These are phyloP conservation scores for Ichneumoninae sp. DNA, from an alignment of 2,888 invertebrate genomes.

Conservation along the genomic window DNA sequence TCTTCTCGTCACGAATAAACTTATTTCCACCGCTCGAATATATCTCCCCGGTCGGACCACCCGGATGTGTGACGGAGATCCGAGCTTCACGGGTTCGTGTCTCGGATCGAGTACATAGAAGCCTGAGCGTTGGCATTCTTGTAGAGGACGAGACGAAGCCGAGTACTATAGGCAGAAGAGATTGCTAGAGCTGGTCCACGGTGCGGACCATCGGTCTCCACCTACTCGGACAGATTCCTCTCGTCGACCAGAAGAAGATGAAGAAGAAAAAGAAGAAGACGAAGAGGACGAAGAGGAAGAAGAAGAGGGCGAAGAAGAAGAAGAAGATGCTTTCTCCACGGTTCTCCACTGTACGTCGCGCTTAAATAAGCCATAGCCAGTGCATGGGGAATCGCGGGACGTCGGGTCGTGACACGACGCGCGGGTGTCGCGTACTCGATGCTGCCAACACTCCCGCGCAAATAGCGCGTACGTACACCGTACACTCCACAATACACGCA, in stretches of 20 bases:
- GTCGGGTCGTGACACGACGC: conserved; percentile 73
- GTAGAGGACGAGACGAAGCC: conserved; percentile 59
- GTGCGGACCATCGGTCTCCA: conserved; percentile 65
- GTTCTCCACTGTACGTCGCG: conserved; percentile 63
- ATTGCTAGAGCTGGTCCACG: conserved; percentile 39
- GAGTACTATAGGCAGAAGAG: conserved; percentile 53
- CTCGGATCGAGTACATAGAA: conserved; percentile 75
- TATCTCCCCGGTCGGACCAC: conserved; percentile 77
- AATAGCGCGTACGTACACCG: conserved; percentile 68
- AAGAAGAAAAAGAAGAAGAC: conserved; percentile 40
- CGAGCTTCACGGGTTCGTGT: conserved; percentile 45
- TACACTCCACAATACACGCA: not conserved
- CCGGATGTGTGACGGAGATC: conserved; percentile 69
- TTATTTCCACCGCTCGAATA: conserved; percentile 67
- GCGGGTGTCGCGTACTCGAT: conserved; percentile 64
- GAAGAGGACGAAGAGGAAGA: conserved; percentile 1
- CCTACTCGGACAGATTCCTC: conserved; percentile 65
- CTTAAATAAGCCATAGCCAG: conserved; percentile 67
- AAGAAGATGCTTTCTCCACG: conserved; percentile 64
- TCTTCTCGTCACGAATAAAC: conserved; percentile 72
- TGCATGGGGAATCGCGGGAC: conserved; percentile 65
- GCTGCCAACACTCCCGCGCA: conserved; percentile 50
- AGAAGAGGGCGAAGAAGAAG: conserved; percentile 30
- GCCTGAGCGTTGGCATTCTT: conserved; percentile 67
- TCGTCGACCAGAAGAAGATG: conserved; percentile 41